A percentile compares a stretch with the other conserved stretches of the same genome.
Conservation (phyloP, 2,888 invertebrate genomes). For the Brachyptera putata region DNA sequence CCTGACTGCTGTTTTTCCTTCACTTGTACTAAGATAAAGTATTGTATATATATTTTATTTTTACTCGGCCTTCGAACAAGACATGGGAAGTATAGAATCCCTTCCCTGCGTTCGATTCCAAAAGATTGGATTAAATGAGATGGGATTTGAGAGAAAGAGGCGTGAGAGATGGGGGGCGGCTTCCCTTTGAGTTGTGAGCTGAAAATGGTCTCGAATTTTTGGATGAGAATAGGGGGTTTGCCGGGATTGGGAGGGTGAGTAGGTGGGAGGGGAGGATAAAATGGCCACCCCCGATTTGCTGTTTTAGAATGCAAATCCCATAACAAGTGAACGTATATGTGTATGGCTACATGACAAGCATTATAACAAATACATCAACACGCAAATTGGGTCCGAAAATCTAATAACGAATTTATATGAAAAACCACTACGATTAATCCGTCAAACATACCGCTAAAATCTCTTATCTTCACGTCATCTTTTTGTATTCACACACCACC, state of each 20-base stretch:
- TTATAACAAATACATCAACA: neutral
- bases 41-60: slow-evolving; percentile 11
- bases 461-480: too few species aligned
- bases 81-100: neutral
- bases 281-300: neutral
- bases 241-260: neutral
- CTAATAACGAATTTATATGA: slow-evolving; percentile 16
- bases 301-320: slow-evolving; percentile 30
- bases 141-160: slow-evolving; percentile 20
- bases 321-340: slow-evolving; percentile 25
- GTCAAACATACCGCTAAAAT: too few species aligned
- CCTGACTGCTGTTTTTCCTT: too few species aligned
- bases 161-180: slow-evolving; percentile 9
- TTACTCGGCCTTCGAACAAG: neutral
- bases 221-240: neutral
- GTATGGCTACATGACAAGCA: slow-evolving; percentile 22
- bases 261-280: neutral
- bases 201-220: slow-evolving; percentile 23
- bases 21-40: too few species aligned
- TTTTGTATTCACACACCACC: too few species aligned
- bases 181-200: slow-evolving; percentile 20
- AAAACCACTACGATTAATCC: neutral
- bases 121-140: slow-evolving; percentile 27
- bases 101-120: slow-evolving; percentile 20
- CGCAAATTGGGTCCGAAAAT: slow-evolving; percentile 10